Percentiles rank a stretch among this genome's conserved stretches.
Conservation (phyloP, 2,797 vertebrate genomes). For the Catostomus latipinnis region DNA sequence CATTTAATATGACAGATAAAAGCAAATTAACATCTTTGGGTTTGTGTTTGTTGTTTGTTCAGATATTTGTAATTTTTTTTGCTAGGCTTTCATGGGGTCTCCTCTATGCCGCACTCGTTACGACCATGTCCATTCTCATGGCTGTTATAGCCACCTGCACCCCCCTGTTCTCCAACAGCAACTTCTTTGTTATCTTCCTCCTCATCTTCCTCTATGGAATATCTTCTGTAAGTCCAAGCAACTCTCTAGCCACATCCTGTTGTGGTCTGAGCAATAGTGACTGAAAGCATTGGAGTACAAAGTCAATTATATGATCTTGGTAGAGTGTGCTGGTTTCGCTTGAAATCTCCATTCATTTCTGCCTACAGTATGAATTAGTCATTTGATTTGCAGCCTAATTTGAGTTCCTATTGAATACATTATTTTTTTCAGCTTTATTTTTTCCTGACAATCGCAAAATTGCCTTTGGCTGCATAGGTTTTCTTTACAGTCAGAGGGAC, state of each 20-base stretch:
- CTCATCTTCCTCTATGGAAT: constrained; percentile 97
- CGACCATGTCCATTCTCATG: constrained; percentile 95
- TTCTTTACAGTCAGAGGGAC: not conserved
- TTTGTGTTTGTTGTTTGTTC: constrained; percentile 46
- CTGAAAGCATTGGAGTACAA: not conserved
- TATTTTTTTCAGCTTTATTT: constrained; percentile 5
- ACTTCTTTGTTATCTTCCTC: constrained; percentile 89
- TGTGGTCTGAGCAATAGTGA: not conserved
- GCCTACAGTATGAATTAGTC: not conserved
- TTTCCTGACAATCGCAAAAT: not conserved
- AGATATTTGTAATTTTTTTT: constrained; percentile 18
- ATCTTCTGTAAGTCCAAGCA: constrained; percentile 86
- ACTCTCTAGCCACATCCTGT: not conserved
- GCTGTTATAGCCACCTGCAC: constrained; percentile 90
- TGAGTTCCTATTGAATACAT: not conserved
- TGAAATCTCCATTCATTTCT: not conserved
- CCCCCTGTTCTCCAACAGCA: constrained; percentile 90
- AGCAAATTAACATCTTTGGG: no score
- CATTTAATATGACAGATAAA: no score
- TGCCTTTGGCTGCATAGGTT: not conserved
- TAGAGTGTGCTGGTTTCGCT: not conserved
- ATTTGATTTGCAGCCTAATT: constrained; percentile 29
- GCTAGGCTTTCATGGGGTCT: constrained; percentile 96
- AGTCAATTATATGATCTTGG: constrained; percentile 6
- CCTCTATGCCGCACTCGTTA: constrained; percentile 89